A percentile compares a stretch with the other conserved stretches of the same genome.
phyloP scores from a whole-genome alignment of 2,888 invertebrate genomes.

The Mellilla xanthometata region DNA sequence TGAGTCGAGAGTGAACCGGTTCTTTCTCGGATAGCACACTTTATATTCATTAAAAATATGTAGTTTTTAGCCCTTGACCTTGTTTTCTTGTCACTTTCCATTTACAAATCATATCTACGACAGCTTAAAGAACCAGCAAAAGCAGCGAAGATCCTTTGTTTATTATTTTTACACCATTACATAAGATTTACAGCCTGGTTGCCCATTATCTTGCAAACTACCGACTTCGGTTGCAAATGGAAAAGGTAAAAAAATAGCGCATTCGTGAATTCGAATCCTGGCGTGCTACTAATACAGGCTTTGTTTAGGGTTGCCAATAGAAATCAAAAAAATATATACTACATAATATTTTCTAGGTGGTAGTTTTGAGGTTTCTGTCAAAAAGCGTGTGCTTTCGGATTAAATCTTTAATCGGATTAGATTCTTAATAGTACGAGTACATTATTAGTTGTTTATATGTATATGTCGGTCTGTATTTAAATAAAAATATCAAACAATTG shows the following conservation, averaged over 20 bases:
- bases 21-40: too few species aligned
- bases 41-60: too few species aligned
- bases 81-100: background rate
- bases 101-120: background rate
- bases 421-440: too few species aligned
- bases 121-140: slow-evolving; percentile 38
- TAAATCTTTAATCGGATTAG: too few species aligned
- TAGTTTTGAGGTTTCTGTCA: too few species aligned
- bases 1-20: too few species aligned
- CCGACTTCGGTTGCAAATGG: slow-evolving; percentile 47
- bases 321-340: background rate
- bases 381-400: too few species aligned
- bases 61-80: too few species aligned
- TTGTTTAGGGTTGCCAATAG: slow-evolving; percentile 9
- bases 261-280: slow-evolving; percentile 49
- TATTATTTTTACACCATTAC: slow-evolving; percentile 66
- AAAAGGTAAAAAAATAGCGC: slow-evolving; percentile 41
- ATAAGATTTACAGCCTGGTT: slow-evolving; percentile 55
- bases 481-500: too few species aligned
- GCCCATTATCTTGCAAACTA: slow-evolving; percentile 59
- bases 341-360: too few species aligned
- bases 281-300: slow-evolving; percentile 26
- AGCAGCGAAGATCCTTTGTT: slow-evolving; percentile 43
- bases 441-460: too few species aligned
- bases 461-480: too few species aligned